These are phyloP conservation scores for Harpalus rubripes DNA, from an alignment of 2,888 invertebrate genomes.

Conservation along the genomic window DNA sequence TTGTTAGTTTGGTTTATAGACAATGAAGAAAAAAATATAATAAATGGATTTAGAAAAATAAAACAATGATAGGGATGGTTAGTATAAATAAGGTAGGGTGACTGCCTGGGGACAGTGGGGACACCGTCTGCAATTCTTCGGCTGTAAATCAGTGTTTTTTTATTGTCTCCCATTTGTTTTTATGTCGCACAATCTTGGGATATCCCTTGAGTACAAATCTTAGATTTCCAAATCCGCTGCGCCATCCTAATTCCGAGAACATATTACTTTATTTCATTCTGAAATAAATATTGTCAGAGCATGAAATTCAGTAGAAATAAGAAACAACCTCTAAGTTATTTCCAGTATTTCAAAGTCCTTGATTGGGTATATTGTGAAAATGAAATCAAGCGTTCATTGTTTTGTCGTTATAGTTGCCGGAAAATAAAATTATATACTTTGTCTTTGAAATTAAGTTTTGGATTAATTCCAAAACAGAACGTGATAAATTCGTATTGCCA, in stretches of 20 bases:
- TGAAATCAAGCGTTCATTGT: neutral
- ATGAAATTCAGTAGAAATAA: too few species aligned
- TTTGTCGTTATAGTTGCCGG: neutral
- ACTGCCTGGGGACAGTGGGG: neutral
- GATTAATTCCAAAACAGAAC: conserved; percentile 3
- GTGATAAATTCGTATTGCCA: neutral
- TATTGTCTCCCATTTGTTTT: conserved; percentile 2
- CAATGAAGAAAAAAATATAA: neutral
- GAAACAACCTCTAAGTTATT: too few species aligned
- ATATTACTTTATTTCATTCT: neutral
- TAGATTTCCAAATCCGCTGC: neutral
- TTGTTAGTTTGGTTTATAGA: neutral
- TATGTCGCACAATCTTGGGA: conserved; percentile 1
- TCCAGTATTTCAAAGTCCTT: neutral
- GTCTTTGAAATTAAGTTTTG: neutral
- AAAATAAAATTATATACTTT: neutral
- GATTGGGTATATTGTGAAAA: neutral
- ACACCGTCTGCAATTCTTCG: neutral
- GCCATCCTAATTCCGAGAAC: neutral
- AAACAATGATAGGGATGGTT: neutral
- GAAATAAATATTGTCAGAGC: too few species aligned
- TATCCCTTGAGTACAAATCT: neutral
- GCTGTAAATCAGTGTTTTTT: conserved; percentile 6
- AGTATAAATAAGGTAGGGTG: neutral
- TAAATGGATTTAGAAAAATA: neutral